These are phyloP conservation scores for Didymodactylos carnosus DNA, from an alignment of 2,888 invertebrate species.

Conservation along the genomic window DNA sequence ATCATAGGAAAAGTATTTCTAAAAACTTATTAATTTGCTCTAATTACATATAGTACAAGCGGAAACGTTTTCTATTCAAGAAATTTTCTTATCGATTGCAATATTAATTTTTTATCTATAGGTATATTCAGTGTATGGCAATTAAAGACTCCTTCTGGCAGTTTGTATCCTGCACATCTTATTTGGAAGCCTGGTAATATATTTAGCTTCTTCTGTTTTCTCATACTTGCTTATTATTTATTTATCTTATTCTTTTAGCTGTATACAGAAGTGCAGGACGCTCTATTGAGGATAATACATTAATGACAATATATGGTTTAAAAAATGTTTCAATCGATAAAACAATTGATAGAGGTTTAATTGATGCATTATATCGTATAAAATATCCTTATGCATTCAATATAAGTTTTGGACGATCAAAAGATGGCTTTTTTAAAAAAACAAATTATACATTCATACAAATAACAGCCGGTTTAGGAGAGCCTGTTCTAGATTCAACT, in stretches of 20 bases:
- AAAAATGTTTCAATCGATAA: background rate
- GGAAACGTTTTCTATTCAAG: too few species aligned
- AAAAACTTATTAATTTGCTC: too few species aligned
- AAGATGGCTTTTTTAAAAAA: background rate
- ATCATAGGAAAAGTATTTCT: too few species aligned
- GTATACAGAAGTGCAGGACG: background rate
- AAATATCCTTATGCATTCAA: background rate
- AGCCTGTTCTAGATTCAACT: background rate
- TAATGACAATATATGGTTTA: background rate
- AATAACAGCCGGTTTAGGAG: background rate
- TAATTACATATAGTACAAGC: too few species aligned
- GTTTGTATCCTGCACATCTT: background rate
- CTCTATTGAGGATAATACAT: background rate
- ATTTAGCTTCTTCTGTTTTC: too few species aligned
- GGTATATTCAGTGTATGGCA: background rate
- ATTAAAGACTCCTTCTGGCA: background rate
- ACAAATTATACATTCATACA: background rate
- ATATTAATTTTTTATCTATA: background rate
- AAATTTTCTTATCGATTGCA: too few species aligned
- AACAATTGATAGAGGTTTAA: background rate
- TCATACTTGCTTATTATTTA: too few species aligned
- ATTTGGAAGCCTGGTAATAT: background rate
- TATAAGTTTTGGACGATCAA: background rate
- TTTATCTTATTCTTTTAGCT: too few species aligned
- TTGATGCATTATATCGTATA: background rate